phyloP scores from a whole-genome alignment of 2,797 vertebrate species.

The Muraenolepis orangiensis region DNA sequence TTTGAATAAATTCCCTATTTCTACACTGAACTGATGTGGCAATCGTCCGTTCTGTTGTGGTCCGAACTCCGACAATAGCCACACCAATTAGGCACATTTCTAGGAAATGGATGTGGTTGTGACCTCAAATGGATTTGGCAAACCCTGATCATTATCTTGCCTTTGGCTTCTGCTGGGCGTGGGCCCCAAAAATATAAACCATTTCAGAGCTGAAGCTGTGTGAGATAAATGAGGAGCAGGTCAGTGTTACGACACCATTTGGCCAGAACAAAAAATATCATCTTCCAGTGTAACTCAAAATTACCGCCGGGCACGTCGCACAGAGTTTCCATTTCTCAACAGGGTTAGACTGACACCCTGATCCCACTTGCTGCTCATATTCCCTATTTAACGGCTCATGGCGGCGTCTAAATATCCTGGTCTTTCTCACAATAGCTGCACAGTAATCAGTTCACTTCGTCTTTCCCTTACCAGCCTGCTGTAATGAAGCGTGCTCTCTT shows the following conservation, averaged over 20 bases:
- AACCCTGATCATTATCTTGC: background rate
- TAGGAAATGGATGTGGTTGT: background rate
- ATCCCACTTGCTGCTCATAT: conserved; percentile 40
- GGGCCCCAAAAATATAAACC: conserved; percentile 17
- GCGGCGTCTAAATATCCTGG: conserved; percentile 31
- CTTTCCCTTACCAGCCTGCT: conserved; percentile 13
- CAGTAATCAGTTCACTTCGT: conserved; percentile 33
- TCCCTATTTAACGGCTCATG: conserved; percentile 3
- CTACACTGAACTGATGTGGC: background rate
- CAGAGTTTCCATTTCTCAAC: conserved; percentile 49
- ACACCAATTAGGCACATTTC: background rate
- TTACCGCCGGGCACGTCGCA: conserved; percentile 29
- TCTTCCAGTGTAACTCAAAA: conserved; percentile 4
- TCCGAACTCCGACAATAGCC: background rate
- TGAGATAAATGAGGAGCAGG: conserved; percentile 26
- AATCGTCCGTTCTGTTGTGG: background rate
- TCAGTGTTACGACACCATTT: conserved; percentile 27
- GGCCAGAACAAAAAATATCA: conserved; percentile 38
- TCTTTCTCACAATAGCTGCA: conserved; percentile 29
- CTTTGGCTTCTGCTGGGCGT: background rate
- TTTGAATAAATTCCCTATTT: background rate
- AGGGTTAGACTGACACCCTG: conserved; percentile 5
- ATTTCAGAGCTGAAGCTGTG: conserved; percentile 19
- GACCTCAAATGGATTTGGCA: background rate
- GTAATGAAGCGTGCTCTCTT: conserved; percentile 23